Base-by-base conservation (phyloP, 2,113 vertebrate species). In the Dicerorhinus sumatrensis region DNA sequence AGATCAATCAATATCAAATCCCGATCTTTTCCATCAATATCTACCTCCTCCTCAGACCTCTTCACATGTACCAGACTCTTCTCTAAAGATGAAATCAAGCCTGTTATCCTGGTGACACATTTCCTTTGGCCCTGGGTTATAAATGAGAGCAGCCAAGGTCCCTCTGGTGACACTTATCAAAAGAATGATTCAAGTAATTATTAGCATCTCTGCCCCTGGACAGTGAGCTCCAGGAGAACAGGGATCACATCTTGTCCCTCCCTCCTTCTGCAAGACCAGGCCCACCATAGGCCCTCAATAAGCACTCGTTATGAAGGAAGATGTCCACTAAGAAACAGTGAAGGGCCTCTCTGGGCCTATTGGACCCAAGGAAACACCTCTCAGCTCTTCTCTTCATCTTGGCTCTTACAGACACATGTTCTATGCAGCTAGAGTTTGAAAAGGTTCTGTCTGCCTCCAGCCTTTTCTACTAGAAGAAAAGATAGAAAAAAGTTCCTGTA, bases 391-490 rank as follows among this genome's bases (percentile, higher is more conserved):
- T 56, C 60, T 56, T 46, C 18, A 8, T 13, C 76, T 36, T 2
- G 3, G 16, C 20, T 51, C n/a, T 27, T 13, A 10, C 0, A 36
- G n/a, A 62, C 8, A 46, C 1, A 0, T 0, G 20, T 8, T 67
- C 62, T 60, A 1, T 29, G 20, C 60, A 25, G 46, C 36, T 42
- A 6, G 82, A 20, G n/a, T 8, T 48, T 8, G 7, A 83, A n/a
- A 65, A 81, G 31, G 33, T 21, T 58, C 13, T 1, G 18, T 18
- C 72, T 77, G 39, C 54, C 63, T 70, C 46, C 6, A n/a, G 27
- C 42, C 69, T 88, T 39, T 25, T n/a, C 31, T 48, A 11, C 65
- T 33, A 33, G 77, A 48, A 93, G 48, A 18, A 65, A 46, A 77
- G 33, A 81, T 1, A 39, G 36, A 11, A 67, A 84, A 83, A 84